phyloP scores from a whole-genome alignment of 2,797 vertebrate species.

The Artibeus lituratus region DNA sequence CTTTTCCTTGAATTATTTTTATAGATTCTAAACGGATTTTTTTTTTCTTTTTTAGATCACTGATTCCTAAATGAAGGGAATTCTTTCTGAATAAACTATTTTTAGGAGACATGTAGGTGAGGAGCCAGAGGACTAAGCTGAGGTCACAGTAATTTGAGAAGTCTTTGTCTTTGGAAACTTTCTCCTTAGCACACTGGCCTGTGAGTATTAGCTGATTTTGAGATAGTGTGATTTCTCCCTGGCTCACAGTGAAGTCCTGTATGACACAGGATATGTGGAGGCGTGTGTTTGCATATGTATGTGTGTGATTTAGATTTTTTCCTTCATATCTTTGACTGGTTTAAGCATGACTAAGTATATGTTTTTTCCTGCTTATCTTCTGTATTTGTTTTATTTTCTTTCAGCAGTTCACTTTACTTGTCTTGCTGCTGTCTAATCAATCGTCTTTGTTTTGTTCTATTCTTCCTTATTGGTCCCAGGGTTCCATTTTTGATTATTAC shows the following conservation, averaged over 20 bases:
- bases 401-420: not conserved
- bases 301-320: not conserved
- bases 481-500: not conserved
- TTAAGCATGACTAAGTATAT: not conserved
- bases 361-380: not conserved
- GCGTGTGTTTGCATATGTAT: not conserved
- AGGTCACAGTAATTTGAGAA: not conserved
- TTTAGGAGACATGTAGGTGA: not conserved
- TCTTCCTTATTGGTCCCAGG: not conserved
- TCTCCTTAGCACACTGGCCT: not conserved
- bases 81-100: not conserved
- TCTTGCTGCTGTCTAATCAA: not conserved
- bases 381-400: not conserved
- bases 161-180: not conserved
- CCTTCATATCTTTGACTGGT: not conserved
- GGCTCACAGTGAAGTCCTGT: not conserved
- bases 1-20: not conserved
- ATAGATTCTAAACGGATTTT: not conserved
- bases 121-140: not conserved
- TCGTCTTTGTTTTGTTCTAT: not conserved
- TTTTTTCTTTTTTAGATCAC: constrained; percentile 8
- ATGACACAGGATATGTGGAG: too few relatives aligned
- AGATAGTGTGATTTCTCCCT: not conserved
- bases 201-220: not conserved
- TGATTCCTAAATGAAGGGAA: not conserved